A percentile compares a stretch with the other conserved stretches of the same genome.
Evolutionary conservation across 2,113 vertebrate genomes (phyloP).

Genomic region (Lipotes vexillifer): DNA sequence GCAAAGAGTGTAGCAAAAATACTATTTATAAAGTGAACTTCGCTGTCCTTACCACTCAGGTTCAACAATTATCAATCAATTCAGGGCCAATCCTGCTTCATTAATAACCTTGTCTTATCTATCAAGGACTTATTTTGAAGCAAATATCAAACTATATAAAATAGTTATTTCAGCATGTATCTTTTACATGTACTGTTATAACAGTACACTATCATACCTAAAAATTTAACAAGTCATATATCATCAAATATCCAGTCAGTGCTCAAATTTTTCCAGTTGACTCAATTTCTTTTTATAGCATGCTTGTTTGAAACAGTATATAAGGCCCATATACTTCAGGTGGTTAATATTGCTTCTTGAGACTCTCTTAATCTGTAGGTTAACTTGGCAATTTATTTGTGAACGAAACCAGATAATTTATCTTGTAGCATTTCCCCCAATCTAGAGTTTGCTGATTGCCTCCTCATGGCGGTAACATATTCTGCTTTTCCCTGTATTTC

Average conservation of each 20-base stretch:
- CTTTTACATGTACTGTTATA: background rate
- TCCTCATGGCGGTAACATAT: background rate
- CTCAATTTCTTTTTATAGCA: background rate
- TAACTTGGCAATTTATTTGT: background rate
- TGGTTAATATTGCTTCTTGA: slow-evolving; percentile 6
- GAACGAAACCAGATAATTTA: background rate
- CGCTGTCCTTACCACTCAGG: background rate
- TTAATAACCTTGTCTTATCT: slow-evolving; percentile 13
- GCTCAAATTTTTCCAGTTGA: background rate
- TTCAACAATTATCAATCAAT: background rate
- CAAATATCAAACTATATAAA: background rate
- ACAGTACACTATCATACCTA: background rate
- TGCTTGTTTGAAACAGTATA: background rate
- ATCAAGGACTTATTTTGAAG: background rate
- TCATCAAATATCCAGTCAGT: background rate
- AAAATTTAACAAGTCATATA: background rate
- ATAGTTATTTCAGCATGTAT: background rate
- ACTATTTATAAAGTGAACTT: background rate
- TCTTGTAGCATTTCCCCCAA: background rate
- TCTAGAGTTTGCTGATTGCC: background rate
- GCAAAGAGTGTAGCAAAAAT: background rate
- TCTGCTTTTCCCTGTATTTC: background rate
- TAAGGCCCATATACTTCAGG: background rate
- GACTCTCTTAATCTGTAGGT: background rate
- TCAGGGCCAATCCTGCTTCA: background rate